A percentile compares a stretch with the other conserved stretches of the same genome.
phyloP scores from a whole-genome alignment of 2,113 vertebrate species.

The Crocuta crocuta region DNA sequence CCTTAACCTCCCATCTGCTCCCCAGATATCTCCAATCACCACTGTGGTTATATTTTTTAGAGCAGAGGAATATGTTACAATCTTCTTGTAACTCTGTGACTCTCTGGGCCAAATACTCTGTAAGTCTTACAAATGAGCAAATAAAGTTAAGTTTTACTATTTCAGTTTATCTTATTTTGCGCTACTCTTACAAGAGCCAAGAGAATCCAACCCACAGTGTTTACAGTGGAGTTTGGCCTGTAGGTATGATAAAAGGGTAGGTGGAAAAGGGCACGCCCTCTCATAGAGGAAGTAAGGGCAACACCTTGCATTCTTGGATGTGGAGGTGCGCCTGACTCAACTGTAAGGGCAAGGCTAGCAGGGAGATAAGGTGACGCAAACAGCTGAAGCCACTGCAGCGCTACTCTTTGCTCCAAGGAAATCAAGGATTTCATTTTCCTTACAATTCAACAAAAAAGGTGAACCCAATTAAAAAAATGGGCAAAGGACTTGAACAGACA shows the following conservation, averaged over 20 bases:
- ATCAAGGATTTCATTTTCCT: slow-evolving; percentile 47
- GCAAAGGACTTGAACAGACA: neutral
- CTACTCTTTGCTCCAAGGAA: slow-evolving; percentile 19
- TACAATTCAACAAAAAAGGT: slow-evolving; percentile 57
- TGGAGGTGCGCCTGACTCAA: slow-evolving; percentile 85
- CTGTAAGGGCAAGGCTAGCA: slow-evolving; percentile 53
- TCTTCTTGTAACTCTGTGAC: neutral
- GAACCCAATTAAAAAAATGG: slow-evolving; percentile 26
- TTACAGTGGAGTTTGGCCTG: slow-evolving; percentile 14
- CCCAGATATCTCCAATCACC: neutral
- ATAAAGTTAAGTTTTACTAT: neutral
- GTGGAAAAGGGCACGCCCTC: neutral
- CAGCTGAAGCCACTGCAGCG: neutral
- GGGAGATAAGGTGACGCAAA: slow-evolving; percentile 52
- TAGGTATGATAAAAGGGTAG: neutral
- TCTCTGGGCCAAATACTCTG: neutral
- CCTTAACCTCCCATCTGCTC: neutral
- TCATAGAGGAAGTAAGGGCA: slow-evolving; percentile 71
- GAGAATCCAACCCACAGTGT: neutral
- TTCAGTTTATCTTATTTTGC: slow-evolving; percentile 6
- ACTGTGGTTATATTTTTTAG: neutral
- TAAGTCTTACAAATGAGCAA: slow-evolving; percentile 32
- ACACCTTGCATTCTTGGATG: slow-evolving; percentile 80
- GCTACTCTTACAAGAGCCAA: neutral
- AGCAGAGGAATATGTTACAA: neutral